These are phyloP conservation scores for Nomada ferruginata DNA, from an alignment of 2,888 invertebrate species.

Conservation along the genomic window DNA sequence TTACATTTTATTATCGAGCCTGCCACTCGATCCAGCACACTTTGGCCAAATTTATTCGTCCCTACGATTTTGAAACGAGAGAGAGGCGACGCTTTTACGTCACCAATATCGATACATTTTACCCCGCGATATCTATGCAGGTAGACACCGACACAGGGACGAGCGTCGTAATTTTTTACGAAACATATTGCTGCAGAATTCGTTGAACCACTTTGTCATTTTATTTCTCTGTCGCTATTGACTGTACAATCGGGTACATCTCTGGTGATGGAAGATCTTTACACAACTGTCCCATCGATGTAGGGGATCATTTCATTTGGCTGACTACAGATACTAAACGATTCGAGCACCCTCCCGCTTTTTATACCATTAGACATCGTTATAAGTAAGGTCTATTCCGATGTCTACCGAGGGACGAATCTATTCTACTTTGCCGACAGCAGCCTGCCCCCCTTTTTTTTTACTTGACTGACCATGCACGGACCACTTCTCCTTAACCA, in stretches of 20 bases:
- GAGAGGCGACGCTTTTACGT: slow-evolving; percentile 28
- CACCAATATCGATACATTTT: slow-evolving; percentile 8
- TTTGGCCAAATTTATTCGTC: slow-evolving; percentile 56
- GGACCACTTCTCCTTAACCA: background rate
- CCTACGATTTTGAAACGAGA: slow-evolving; percentile 40
- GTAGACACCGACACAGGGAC: too few relatives aligned
- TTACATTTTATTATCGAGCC: slow-evolving; percentile 67
- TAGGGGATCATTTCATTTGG: background rate
- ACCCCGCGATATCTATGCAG: too few relatives aligned
- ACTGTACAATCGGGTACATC: background rate
- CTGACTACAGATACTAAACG: background rate
- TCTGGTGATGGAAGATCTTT: background rate
- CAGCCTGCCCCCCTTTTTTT: too few relatives aligned
- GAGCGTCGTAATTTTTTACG: too few relatives aligned
- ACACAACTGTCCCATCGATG: background rate
- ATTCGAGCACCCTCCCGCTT: slow-evolving; percentile 8
- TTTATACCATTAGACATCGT: slow-evolving; percentile 21
- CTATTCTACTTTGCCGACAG: background rate
- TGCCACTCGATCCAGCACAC: slow-evolving; percentile 51
- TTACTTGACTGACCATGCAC: background rate
- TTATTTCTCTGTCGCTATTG: background rate
- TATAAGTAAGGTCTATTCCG: slow-evolving; percentile 3
- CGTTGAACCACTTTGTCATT: too few relatives aligned
- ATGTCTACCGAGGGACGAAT: slow-evolving; percentile 4
- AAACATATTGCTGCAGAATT: too few relatives aligned